A percentile compares a stretch with the other conserved stretches of the same genome.
These are phyloP conservation scores for Tachysurus fulvidraco DNA, from an alignment of 2,113 vertebrate species.

Conservation along the genomic window DNA sequence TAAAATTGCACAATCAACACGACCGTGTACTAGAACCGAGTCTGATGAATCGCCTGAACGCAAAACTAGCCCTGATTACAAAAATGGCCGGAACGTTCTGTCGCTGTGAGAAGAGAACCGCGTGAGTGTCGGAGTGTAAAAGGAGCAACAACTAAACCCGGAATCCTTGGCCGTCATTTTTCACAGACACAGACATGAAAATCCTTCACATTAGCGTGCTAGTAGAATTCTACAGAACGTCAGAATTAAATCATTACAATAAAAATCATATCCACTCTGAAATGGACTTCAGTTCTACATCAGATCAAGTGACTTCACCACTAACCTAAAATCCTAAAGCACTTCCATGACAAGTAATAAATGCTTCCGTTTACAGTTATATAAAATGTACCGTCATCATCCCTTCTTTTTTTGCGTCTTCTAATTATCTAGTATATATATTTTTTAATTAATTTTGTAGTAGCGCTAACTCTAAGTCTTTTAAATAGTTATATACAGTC, in stretches of 20 bases:
- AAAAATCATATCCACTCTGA: conserved; percentile 55
- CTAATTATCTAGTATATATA: conserved; percentile 1
- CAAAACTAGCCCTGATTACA: conserved; percentile 28
- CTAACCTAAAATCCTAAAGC: background rate
- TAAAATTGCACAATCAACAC: conserved; percentile 35
- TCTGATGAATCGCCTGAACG: background rate
- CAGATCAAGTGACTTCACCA: background rate
- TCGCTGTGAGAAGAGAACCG: conserved; percentile 15
- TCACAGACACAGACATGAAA: conserved; percentile 49
- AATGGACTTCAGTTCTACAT: conserved; percentile 40
- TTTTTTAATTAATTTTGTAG: background rate
- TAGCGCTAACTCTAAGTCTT: conserved; percentile 15
- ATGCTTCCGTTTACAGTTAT: background rate
- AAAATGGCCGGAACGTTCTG: background rate
- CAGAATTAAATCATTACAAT: conserved; percentile 48
- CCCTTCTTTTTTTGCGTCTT: background rate
- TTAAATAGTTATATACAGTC: conserved; percentile 60
- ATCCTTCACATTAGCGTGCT: conserved; percentile 53
- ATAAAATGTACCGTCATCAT: background rate
- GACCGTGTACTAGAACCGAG: background rate
- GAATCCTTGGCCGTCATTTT: conserved; percentile 12
- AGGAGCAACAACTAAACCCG: conserved; percentile 31
- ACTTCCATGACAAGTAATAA: background rate
- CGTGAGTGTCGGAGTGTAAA: conserved; percentile 51
- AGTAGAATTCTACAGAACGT: conserved; percentile 44